A percentile compares a stretch with the other conserved stretches of the same genome.
These are phyloP conservation scores for Aleiodes sp. DNA, from an alignment of 1,140 invertebrate species.

Conservation along the genomic window DNA sequence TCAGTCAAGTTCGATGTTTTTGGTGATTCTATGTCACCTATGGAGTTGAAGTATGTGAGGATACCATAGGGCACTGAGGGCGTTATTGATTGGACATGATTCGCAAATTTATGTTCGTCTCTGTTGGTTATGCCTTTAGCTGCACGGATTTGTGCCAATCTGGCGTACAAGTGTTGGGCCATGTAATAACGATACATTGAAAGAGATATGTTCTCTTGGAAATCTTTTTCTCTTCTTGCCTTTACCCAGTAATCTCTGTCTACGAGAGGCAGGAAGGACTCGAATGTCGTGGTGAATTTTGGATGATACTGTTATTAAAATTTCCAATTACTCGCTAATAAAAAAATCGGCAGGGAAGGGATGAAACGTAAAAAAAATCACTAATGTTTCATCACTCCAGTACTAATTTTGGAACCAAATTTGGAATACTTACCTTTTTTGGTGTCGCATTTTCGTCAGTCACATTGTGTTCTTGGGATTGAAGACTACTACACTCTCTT, in stretches of 20 bases:
- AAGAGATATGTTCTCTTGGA: not conserved
- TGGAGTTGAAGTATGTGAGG: not conserved
- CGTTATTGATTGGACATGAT: not conserved
- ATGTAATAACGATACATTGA: constrained; percentile 6
- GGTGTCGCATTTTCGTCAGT: too few species aligned
- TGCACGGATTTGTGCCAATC: not conserved
- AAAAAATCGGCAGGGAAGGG: too few species aligned
- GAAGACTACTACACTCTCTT: too few species aligned
- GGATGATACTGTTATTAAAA: too few species aligned
- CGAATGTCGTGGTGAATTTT: not conserved
- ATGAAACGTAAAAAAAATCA: too few species aligned
- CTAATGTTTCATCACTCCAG: too few species aligned
- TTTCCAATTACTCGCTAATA: too few species aligned
- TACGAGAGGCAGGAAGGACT: not conserved
- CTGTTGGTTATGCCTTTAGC: not conserved
- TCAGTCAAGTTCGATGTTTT: not conserved
- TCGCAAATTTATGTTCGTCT: not conserved
- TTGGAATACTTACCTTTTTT: too few species aligned
- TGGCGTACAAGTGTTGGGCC: not conserved
- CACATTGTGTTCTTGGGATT: too few species aligned
- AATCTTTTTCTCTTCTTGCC: not conserved
- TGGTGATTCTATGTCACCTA: not conserved
- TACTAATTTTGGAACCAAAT: too few species aligned
- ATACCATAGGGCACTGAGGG: not conserved
- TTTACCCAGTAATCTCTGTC: constrained; percentile 2